Base-by-base conservation (phyloP, 2,888 invertebrate species). In the Laothoe populi region DNA sequence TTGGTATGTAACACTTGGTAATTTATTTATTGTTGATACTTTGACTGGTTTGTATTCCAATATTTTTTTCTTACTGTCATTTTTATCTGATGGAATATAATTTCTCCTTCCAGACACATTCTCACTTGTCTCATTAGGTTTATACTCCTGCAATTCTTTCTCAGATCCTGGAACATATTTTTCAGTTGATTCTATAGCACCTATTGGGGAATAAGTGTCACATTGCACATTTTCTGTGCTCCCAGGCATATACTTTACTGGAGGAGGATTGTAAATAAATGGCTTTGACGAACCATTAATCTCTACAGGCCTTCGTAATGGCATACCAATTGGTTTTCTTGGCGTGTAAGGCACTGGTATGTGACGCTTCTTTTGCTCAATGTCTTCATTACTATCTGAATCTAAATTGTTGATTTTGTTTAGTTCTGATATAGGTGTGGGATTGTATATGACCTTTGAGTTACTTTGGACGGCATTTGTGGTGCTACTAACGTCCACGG, bases 401-500 rank as follows among this genome's bases (percentile, higher is more conserved):
- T 86, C 87, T 61, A 74, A 68, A 69, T 75, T 86, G 68, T 78
- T 86, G 64, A 88, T 88, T 79, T 92, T 93, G 64, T 92, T 90
- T 35, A 95, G 82, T 82, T 95, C 94, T 0, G 95, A 86, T 76
- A 95, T 95, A 0, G 95, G 95, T 1, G 95, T 95, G 24, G 95
- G 95, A 77, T 95, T 95, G 74, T 95, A 95, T 4, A 92, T 93
- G 35, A 78, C 88, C 78, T 91, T 93, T 38, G 76, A 72, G 40
- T 69, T 92, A 88, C 78, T 89, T 87, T 69, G 93, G 80, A 64
- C 66, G 67, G 65, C 65, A 64, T 67, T 76, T 48, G 66, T 64
- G 66, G 68, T 71, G 66, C 67, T 73, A 61, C 62, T 70, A 21
- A 78, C 75, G 60, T 53, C 53, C 31, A 11, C 19, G 1, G 16